Percentiles rank a stretch among this genome's conserved stretches.
phyloP scores from a whole-genome alignment of 2,113 vertebrate genomes.

The Anthoscopus minutus region DNA sequence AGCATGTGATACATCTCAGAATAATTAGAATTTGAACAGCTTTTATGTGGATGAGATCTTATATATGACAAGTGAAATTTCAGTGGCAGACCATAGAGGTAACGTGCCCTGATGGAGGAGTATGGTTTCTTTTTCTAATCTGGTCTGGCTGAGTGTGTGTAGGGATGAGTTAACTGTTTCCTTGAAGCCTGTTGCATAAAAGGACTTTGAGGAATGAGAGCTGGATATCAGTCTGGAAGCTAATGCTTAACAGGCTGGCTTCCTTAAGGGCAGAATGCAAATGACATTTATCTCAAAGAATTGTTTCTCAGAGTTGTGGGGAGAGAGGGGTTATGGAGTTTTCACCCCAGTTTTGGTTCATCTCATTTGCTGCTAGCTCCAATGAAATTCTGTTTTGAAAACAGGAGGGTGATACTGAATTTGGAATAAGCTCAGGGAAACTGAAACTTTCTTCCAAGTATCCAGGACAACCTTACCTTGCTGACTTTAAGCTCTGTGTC shows the following conservation, averaged over 20 bases:
- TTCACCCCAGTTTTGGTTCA: neutral
- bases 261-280: neutral
- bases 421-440: neutral
- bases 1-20: neutral
- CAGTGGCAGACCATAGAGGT: neutral
- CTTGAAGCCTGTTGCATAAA: neutral
- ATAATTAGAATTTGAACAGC: neutral
- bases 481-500: neutral
- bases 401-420: neutral
- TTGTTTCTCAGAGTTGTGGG: neutral
- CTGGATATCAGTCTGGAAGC: neutral
- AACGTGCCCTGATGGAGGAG: neutral
- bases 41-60: neutral
- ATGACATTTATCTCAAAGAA: neutral
- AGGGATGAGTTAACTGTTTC: neutral
- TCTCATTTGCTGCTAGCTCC: neutral
- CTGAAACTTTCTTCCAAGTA: neutral
- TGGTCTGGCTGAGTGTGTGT: neutral
- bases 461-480: neutral
- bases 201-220: neutral
- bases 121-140: neutral
- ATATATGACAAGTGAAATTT: neutral
- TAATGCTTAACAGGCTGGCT: neutral
- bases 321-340: neutral
- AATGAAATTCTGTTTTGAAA: neutral